A percentile compares a stretch with the other conserved stretches of the same genome.
phyloP scores from a whole-genome alignment of 2,113 vertebrate species.

The Tachuris rubrigastra region DNA sequence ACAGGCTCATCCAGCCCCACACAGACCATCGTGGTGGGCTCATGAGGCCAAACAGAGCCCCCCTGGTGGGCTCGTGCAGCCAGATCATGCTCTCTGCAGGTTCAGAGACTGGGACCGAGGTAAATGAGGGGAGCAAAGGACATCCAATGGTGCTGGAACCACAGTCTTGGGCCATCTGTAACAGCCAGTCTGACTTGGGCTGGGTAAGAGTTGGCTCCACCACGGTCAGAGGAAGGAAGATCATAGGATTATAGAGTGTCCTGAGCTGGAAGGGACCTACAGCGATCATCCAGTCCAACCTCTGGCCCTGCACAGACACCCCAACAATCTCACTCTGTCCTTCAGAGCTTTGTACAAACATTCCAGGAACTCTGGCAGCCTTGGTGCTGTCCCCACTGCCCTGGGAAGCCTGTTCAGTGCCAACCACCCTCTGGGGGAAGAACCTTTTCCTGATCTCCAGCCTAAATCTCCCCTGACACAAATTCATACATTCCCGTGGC shows the following conservation, averaged over 20 bases:
- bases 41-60: fast-evolving
- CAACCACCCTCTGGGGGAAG: background rate
- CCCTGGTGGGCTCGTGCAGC: fast-evolving
- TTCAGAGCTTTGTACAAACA: fast-evolving
- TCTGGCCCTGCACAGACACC: background rate
- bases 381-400: fast-evolving
- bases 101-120: background rate
- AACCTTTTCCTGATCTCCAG: background rate
- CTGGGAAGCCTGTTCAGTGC: background rate
- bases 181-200: background rate
- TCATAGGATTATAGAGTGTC: background rate
- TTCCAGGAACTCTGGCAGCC: background rate
- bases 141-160: fast-evolving
- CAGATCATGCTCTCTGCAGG: background rate
- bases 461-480: background rate
- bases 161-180: background rate
- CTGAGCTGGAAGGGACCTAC: background rate
- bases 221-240: background rate
- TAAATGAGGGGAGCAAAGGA: background rate
- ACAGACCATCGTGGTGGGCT: background rate
- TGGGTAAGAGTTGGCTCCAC: background rate
- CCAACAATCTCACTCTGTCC: background rate
- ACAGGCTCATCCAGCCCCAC: background rate
- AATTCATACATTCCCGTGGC: no score
- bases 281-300: background rate